Evolutionary conservation across 1,140 invertebrate species (phyloP), one percentile per base, ranked within the genome.

Genomic region (Drosophila gunungcola): DNA sequence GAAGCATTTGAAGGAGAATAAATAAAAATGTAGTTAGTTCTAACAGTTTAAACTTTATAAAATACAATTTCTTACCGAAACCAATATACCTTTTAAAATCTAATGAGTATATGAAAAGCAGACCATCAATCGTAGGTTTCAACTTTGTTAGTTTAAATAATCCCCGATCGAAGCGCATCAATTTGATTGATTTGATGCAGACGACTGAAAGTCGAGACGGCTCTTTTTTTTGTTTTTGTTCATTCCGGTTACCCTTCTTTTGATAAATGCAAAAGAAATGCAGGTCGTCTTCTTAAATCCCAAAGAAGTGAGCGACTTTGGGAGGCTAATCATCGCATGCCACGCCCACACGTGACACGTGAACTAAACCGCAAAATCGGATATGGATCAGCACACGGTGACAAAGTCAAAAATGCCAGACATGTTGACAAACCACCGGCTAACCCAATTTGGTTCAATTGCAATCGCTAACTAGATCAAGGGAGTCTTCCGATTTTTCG

Each of bases 151-250:
- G 82, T 82, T 86, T 76, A 88, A 86, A 86, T 75, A 78, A 58
- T 80, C 78, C 63, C 54, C 64, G 56, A 67, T 83, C 77, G 72
- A 80, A 68, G 82, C 82, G 82, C 82, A 86, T 86, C 82, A 86
- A 39, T 79, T 86, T 86, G 82, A 86, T 86, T 86, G 82, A 86
- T 85, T 85, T 78, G 78, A 73, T 69, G 81, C 82, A 85, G 82
- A 85, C 64, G 56, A 56, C 77, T 62, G 12, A 49, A 34, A 42
- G 63, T 49, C 63, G 56, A 32, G 43, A 67, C 36, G 45, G 25
- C 3, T 25, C 27, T n/a, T 25, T 38, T 32, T 36, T 46, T 3
- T 48, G 5, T 43, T 42, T 57, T 13, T 41, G 29, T 34, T 27
- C 21, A 6, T 46, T 60, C 4, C 21, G 25, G 6, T 34, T 10